These are phyloP conservation scores for Lottia scabra DNA, from an alignment of 2,888 invertebrate species.

Conservation along the genomic window DNA sequence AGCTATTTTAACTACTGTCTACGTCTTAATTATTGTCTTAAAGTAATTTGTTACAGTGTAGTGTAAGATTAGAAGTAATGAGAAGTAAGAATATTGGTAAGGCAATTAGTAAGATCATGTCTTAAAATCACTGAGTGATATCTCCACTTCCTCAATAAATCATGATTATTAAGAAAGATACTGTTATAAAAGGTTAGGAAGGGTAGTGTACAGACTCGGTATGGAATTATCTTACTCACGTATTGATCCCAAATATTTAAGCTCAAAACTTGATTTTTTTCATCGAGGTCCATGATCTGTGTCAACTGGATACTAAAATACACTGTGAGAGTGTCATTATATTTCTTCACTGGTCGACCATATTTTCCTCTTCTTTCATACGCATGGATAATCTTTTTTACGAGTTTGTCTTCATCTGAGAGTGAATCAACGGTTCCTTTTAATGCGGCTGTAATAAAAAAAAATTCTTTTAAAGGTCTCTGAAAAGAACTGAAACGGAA, in stretches of 20 bases:
- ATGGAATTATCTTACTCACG: constrained; percentile 53
- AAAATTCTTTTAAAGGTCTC: background rate
- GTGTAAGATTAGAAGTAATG: no score
- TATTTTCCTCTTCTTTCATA: constrained; percentile 60
- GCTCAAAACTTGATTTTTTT: constrained; percentile 68
- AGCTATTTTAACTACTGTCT: no score
- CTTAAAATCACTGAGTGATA: no score
- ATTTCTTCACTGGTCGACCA: constrained; percentile 64
- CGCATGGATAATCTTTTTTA: constrained; percentile 56
- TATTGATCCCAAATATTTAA: constrained; percentile 67
- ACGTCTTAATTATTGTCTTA: no score
- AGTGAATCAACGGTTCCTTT: constrained; percentile 12
- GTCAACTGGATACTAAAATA: constrained; percentile 64
- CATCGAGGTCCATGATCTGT: constrained; percentile 68
- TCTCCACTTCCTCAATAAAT: no score
- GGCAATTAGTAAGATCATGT: no score
- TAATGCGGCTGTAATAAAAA: background rate
- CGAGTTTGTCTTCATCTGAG: constrained; percentile 63
- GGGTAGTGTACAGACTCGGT: background rate
- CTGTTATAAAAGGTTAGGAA: no score
- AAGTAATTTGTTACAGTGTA: no score
- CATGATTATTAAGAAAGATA: no score
- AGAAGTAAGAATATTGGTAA: no score
- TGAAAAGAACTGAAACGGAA: no score
- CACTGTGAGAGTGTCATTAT: constrained; percentile 60